Base-by-base conservation (phyloP, 2,797 vertebrate species). In the Hapalemur alaotrensis region DNA sequence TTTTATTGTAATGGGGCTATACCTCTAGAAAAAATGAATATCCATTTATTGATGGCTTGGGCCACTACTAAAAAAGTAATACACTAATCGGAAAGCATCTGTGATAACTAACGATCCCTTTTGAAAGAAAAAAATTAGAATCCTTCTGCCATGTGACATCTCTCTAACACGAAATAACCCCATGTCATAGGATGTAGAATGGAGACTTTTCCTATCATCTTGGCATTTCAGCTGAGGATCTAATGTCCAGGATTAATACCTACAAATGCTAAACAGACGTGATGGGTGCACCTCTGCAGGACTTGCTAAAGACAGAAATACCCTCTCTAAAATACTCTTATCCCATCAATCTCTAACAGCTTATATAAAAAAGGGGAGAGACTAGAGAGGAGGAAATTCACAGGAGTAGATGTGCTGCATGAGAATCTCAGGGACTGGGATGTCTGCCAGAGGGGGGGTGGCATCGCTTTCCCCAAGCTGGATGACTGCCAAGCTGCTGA, bases 1-100 rank as follows among this genome's bases (percentile, higher is more conserved):
- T 38, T 89, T 92, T 94, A 96, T 50, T 94, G 15, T 93, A 96
- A 90, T 87, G 17, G 52, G 48, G 25, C 91, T 96, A 91, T 46
- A 93, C 41, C 7, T 89, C 70, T 78, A 81, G 83, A 95, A 95
- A 28, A 94, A 98, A 97, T 81, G 67, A 89, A 35, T 43, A 79
- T 75, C 63, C 81, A 96, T 84, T 87, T 94, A 95, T 41, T 91
- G 70, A 95, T 82, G 28, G 35, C 43, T 67, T 92, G 48, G 81
- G 69, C 38, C 28, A 91, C 72, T 90, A 86, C 43, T 89, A 14
- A 63, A 91, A 93, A 92, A 89, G 48, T 82, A 89, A 92, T 38
- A 82, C 25, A 81, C 20, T 83, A 91, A 87, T 89, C 17, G 76
- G 57, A 93, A 97, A 95, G 28, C 35, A 92, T 87, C 54, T 79